Evolutionary conservation across 2,113 vertebrate genomes (phyloP).

Genomic region (Tamias sibiricus): DNA sequence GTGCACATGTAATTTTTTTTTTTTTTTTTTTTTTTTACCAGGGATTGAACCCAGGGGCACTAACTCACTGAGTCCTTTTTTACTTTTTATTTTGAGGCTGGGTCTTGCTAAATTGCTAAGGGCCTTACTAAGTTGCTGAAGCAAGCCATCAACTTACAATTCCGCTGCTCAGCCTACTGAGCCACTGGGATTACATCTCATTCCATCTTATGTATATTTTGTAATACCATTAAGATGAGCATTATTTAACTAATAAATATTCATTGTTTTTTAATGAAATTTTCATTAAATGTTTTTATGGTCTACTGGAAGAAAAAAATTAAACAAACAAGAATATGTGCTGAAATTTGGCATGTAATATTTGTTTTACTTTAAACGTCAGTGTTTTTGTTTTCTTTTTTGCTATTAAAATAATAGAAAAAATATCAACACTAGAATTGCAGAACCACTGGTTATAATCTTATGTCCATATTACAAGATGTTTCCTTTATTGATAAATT

Average conservation of each 20-base stretch:
- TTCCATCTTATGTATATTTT: background rate
- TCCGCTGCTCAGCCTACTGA: no score
- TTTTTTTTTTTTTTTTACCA: background rate
- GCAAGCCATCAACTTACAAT: no score
- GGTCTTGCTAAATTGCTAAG: no score
- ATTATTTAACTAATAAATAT: background rate
- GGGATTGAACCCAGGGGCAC: no score
- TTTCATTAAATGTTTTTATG: background rate
- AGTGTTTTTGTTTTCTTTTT: background rate
- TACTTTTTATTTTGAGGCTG: no score
- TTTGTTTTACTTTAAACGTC: background rate
- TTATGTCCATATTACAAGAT: background rate
- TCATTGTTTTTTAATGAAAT: conserved; percentile 14
- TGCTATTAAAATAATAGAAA: background rate
- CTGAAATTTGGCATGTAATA: background rate
- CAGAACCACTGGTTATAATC: background rate
- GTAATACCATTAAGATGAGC: background rate
- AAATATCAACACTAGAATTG: background rate
- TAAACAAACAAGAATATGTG: background rate
- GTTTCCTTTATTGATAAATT: background rate
- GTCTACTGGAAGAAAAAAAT: background rate
- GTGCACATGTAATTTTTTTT: background rate
- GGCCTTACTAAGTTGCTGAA: no score
- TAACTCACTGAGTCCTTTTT: no score
- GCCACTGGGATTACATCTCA: background rate